Evolutionary conservation across 2,113 vertebrate species (phyloP).

Genomic region (Pangasianodon hypophthalmus): DNA sequence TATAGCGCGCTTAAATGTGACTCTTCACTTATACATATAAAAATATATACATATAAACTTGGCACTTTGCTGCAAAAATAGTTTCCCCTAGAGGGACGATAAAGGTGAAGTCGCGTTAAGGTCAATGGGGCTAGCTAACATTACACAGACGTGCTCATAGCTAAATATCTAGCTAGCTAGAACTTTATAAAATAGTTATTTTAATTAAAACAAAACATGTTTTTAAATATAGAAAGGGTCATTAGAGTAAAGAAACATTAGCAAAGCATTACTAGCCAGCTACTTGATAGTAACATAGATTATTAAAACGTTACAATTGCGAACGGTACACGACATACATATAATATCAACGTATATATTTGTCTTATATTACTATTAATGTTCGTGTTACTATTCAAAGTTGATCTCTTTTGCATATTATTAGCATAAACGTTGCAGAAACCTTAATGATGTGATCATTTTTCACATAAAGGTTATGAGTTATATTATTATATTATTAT

Average conservation of each 20-base stretch:
- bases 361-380: neutral
- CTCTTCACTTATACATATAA: no score
- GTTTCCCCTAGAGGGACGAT: no score
- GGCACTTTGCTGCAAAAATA: no score
- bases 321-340: neutral
- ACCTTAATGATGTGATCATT: neutral
- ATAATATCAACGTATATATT: neutral
- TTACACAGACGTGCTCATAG: neutral
- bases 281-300: neutral
- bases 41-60: no score
- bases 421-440: neutral
- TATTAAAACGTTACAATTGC: neutral
- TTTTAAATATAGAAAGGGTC: neutral
- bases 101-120: no score
- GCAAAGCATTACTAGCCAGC: neutral
- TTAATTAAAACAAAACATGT: neutral
- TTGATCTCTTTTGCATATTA: neutral
- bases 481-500: neutral
- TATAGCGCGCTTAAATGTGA: no score
- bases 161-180: neutral
- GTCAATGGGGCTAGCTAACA: neutral
- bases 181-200: neutral
- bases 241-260: neutral
- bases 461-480: neutral
- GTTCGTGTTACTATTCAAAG: neutral